Base-by-base conservation (phyloP, 2,888 invertebrate species). In the Parapristionchus giblindavisi region DNA sequence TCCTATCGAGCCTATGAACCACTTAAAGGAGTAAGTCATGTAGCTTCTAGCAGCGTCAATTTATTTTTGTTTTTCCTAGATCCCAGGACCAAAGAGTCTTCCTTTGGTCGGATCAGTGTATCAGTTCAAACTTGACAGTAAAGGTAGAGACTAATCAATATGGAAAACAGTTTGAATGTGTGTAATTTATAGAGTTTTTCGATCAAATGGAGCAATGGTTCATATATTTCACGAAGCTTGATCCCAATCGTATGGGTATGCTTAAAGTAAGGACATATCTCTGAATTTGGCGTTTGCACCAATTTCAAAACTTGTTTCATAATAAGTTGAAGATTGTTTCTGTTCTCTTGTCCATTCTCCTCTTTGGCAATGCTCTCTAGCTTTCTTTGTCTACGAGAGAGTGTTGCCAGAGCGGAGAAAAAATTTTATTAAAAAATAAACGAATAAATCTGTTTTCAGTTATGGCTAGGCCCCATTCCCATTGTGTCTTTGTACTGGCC, bases 391-490 rank as follows among this genome's bases (percentile, higher is more conserved):
- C 36, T 21, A 32, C 3, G 8, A 8, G 76, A 68, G 58, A 61
- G 27, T 76, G 51, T 40, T 77, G 70, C 52, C 75, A 75, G 40
- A 63, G 52, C 76, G n/a, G n/a, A n/a, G n/a, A n/a, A n/a, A n/a
- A n/a, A n/a, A n/a, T n/a, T n/a, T n/a, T n/a, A n/a, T n/a, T n/a
- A n/a, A n/a, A n/a, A n/a, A n/a, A n/a, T n/a, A n/a, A n/a, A n/a
- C n/a, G n/a, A n/a, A n/a, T n/a, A n/a, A 73, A n/a, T 38, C 27
- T 24, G 2, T 36, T 60, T 60, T 3, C 52, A 70, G 70, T 38
- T 70, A 27, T 81, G 83, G 82, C 52, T 82, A 51, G 83, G 82
- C 0, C 84, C 84, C 1, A 76, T 80, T n/a, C 84, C 82, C 17
- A 68, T 81, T 43, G 78, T 80, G 1, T 65, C 76, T 0, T 54